These are phyloP conservation scores for Diglossa cyanea DNA, from an alignment of 2,797 vertebrate species.

Conservation along the genomic window DNA sequence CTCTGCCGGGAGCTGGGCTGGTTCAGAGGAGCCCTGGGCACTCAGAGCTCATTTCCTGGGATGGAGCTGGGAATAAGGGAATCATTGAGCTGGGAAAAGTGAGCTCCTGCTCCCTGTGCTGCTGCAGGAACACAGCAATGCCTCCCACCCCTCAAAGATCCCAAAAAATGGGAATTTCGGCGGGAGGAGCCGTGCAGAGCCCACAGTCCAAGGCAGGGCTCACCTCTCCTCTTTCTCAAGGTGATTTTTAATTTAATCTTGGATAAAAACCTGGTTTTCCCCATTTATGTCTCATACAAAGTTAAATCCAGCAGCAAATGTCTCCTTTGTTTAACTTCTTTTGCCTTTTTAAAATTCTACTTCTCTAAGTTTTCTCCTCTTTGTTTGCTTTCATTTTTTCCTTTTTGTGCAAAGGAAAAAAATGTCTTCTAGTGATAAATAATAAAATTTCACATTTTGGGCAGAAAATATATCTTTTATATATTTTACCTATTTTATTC, in stretches of 20 bases:
- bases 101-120: neutral
- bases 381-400: neutral
- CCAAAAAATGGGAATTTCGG: neutral
- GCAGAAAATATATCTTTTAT: neutral
- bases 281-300: neutral
- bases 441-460: neutral
- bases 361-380: neutral
- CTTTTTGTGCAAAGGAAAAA: neutral
- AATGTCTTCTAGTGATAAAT: neutral
- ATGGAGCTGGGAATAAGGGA: neutral
- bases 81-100: neutral
- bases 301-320: neutral
- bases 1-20: neutral
- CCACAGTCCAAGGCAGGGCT: neutral
- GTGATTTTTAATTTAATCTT: neutral
- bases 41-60: conserved; percentile 21
- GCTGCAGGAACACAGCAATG: neutral
- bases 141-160: neutral
- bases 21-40: neutral
- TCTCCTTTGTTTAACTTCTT: neutral
- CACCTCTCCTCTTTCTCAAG: neutral
- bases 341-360: neutral
- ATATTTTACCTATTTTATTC: neutral
- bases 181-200: neutral
- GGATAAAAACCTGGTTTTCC: neutral